Conservation (phyloP, 2,888 invertebrate species). For the Dolichopus griseipennis region DNA sequence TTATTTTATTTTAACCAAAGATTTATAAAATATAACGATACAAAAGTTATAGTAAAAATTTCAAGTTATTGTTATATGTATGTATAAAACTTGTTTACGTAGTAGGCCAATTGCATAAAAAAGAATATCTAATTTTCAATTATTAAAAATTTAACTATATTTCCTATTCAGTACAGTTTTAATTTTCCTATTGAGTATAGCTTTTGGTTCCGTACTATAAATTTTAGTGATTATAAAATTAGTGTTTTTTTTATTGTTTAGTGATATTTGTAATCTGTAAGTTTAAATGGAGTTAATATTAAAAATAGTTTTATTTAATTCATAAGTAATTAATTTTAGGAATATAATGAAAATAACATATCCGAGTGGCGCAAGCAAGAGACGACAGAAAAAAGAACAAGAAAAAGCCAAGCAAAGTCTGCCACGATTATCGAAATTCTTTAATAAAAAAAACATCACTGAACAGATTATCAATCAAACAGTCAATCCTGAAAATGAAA, state of each 20-base stretch:
- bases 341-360: constrained; percentile 7
- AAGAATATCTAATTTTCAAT: constrained; percentile 7
- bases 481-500: constrained; percentile 7
- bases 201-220: neutral
- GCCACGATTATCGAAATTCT: constrained; percentile 5
- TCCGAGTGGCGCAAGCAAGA: constrained; percentile 1
- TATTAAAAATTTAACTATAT: constrained; percentile 7
- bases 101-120: constrained; percentile 8
- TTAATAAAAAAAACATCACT: constrained; percentile 7
- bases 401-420: constrained; percentile 9
- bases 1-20: neutral
- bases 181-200: neutral
- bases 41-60: constrained; percentile 4
- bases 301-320: constrained; percentile 4
- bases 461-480: constrained; percentile 9
- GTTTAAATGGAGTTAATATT: constrained; percentile 2
- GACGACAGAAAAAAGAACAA: constrained; percentile 5
- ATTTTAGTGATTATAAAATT: constrained; percentile 5
- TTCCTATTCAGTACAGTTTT: constrained; percentile 5
- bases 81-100: neutral
- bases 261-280: constrained; percentile 6
- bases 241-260: neutral
- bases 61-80: neutral
- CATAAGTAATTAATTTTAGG: constrained; percentile 7
- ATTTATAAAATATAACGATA: constrained; percentile 6